These are phyloP conservation scores for Ernsta delagoae DNA, from an alignment of 2,888 invertebrate species.

Conservation along the genomic window DNA sequence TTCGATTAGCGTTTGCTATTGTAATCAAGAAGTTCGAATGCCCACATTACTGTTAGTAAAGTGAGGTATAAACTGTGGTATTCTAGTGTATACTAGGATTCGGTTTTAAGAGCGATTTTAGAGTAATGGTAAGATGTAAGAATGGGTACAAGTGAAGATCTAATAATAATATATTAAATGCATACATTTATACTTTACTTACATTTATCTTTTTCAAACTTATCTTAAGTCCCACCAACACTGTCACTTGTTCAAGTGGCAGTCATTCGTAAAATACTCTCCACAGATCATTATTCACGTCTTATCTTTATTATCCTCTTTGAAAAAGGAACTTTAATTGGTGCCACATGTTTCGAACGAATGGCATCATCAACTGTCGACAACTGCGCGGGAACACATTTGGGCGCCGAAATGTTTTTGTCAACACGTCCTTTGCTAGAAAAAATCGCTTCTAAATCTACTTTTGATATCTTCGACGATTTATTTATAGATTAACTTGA, in stretches of 20 bases:
- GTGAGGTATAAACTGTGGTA: neutral
- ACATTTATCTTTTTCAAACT: slow-evolving; percentile 20
- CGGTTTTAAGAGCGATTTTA: too few relatives aligned
- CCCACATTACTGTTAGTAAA: slow-evolving; percentile 15
- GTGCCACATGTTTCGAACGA: slow-evolving; percentile 75
- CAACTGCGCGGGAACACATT: slow-evolving; percentile 60
- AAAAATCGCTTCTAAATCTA: slow-evolving; percentile 15
- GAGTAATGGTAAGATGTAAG: too few relatives aligned
- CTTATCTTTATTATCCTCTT: slow-evolving; percentile 78
- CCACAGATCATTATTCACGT: slow-evolving; percentile 77
- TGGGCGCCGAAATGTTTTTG: slow-evolving; percentile 52
- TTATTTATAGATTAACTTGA: neutral
- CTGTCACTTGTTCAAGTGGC: slow-evolving; percentile 72
- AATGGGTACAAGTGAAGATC: too few relatives aligned
- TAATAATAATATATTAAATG: too few relatives aligned
- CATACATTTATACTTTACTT: too few relatives aligned
- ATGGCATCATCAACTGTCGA: slow-evolving; percentile 63
- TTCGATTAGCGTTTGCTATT: slow-evolving; percentile 37
- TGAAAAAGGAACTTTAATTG: slow-evolving; percentile 79
- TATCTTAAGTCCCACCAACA: slow-evolving; percentile 45
- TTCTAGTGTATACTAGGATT: neutral
- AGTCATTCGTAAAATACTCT: slow-evolving; percentile 77
- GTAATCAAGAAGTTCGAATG: slow-evolving; percentile 29
- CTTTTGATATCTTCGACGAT: neutral
- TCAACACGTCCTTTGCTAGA: slow-evolving; percentile 42